Evolutionary conservation across 2,797 vertebrate species (phyloP), one percentile per base, ranked within the genome.

Genomic region (Fundulus diaphanus): DNA sequence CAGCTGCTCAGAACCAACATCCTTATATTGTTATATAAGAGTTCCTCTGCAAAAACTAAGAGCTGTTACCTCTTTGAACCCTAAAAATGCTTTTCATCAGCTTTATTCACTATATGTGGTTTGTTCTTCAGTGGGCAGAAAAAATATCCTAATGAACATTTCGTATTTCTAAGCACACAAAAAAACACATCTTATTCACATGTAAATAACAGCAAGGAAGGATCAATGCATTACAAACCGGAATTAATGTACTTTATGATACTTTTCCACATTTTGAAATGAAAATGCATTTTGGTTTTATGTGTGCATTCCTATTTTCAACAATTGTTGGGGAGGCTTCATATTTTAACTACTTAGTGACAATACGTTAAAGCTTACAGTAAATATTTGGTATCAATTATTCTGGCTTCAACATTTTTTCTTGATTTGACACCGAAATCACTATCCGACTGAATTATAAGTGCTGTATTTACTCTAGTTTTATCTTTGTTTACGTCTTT

Each of bases 21-120:
- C 87, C 78, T 63, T 82, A 74, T 85, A 85, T 72, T 86, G 86
- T 46, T 70, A 61, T 27, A 46, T 68, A 35, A 35, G 49, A 46
- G 31, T 46, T 7, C 40, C 12, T 40, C 24, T n/a, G 51, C 9
- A 40, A 70, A 27, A 57, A 31, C 2, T 57, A 35, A 9, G 57
- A 61, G 44, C n/a, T 65, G 52, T 13, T 16, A 12, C 5, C 2
- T 44, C 20, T 73, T 44, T n/a, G 40, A 44, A 6, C 18, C 49
- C 68, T 66, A 20, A 27, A 65, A 49, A 35, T 16, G 13, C 51
- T 13, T 67, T 49, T 29, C 9, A 7, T 5, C 13, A 44, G 35
- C 8, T 77, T 63, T 67, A 54, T 20, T 65, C 68, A 70, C 20
- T 49, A 4, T 68, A 27, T 73, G 35, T 7, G 7, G 9, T 31